Base-by-base conservation (phyloP, 1,140 invertebrate genomes). In the Atta texana region DNA sequence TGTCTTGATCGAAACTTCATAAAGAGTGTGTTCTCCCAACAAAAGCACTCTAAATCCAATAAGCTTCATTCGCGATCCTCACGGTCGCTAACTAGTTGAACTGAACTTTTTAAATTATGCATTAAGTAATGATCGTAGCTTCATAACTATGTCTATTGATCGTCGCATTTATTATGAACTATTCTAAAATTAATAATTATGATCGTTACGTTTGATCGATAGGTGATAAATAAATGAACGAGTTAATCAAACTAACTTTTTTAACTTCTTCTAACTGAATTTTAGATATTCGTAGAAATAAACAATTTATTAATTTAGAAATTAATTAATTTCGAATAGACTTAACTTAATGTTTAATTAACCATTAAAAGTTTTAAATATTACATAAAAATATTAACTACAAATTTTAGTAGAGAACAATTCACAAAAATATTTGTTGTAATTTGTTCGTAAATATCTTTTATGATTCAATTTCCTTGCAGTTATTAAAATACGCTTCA, bases 1-100 rank as follows among this genome's bases (percentile, higher is more conserved):
- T 78, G 74, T 87, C 84, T 89, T 76, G 74, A 89, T 86, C 88
- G 66, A 72, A 80, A 81, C 76, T 87, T 72, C 53, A 31, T 74
- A 82, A 88, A 84, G 80, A 61, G 69, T 24, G 34, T 39, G 64
- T 31, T 21, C 49, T 55, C 49, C 51, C 77, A 75, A 75, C 31
- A 59, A 84, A 28, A 31, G 69, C 21, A n/a, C 34, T 84, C 39
- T 24, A 68, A 81, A 81, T 75, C 31, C 55, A 84, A 84, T 84
- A 84, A 84, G 57, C 55, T 75, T 74, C 69, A 51, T 75, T 74
- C 68, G 61, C 61, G 63, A 53, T 12, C 28, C 78, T 81, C 57
- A 82, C 44, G 21, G 5, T 75, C 44, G 69, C 69, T 84, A 84
- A 84, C 80, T 49, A 84, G 80, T 61, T 61, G 24, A 49, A 51